A percentile compares a stretch with the other conserved stretches of the same genome.
Evolutionary conservation across 2,797 vertebrate species (phyloP).

Genomic region (Galaxias olidus): DNA sequence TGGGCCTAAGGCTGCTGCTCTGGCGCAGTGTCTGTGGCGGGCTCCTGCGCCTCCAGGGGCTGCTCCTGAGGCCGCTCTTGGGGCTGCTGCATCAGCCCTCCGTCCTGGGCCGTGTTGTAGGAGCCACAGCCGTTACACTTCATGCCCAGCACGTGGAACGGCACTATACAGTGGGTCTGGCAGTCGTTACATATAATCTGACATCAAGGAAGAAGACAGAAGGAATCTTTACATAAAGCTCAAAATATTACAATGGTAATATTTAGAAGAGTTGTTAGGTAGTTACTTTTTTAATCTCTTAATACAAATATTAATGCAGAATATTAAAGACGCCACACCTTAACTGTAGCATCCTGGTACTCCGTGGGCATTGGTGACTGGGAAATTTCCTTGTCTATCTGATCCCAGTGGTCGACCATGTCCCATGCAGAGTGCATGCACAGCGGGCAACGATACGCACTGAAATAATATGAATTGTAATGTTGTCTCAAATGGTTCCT

Average conservation of each 20-base stretch:
- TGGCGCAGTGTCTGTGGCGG: too few species aligned
- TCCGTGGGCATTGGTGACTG: slow-evolving; percentile 91
- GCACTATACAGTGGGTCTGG: slow-evolving; percentile 81
- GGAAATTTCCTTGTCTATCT: slow-evolving; percentile 86
- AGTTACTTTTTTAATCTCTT: too few species aligned
- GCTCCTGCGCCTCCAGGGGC: too few species aligned
- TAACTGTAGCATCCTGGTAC: slow-evolving; percentile 86
- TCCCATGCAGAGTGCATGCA: slow-evolving; percentile 91
- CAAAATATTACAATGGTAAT: too few species aligned
- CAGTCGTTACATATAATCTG: slow-evolving; percentile 97
- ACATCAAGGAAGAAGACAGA: not conserved
- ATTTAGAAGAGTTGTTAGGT: too few species aligned
- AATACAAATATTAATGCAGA: too few species aligned
- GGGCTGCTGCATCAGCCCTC: slow-evolving; percentile 68
- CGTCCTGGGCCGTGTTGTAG: slow-evolving; percentile 90
- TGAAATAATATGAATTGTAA: slow-evolving; percentile 59
- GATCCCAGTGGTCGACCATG: slow-evolving; percentile 85
- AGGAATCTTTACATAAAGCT: too few species aligned
- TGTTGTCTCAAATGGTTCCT: not conserved
- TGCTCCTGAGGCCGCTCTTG: too few species aligned
- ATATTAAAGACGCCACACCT: too few species aligned
- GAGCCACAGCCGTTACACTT: slow-evolving; percentile 90
- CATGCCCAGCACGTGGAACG: slow-evolving; percentile 92
- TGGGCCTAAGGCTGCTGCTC: too few species aligned
- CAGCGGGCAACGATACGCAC: slow-evolving; percentile 90